A percentile compares a stretch with the other conserved stretches of the same genome.
Evolutionary conservation across 2,797 vertebrate genomes (phyloP).

Genomic region (Podargus strigoides): DNA sequence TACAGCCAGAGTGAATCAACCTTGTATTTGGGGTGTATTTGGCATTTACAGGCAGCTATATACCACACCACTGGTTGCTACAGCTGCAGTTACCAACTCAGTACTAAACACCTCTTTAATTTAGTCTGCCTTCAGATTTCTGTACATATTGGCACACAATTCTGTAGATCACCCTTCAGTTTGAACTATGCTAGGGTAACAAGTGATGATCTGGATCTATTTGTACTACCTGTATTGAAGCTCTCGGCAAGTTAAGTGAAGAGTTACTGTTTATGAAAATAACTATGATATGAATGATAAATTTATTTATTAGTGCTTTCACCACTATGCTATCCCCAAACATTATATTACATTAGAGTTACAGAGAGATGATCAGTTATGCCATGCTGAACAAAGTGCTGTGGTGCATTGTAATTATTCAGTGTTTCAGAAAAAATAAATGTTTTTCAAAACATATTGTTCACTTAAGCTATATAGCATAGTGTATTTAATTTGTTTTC

Average conservation of each 20-base stretch:
- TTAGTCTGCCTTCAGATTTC: neutral
- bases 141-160: rapidly evolving
- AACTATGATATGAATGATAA: neutral
- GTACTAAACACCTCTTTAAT: neutral
- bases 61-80: neutral
- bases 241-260: too few species aligned
- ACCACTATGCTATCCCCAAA: neutral
- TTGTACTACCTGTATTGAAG: neutral
- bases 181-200: neutral
- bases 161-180: neutral
- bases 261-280: neutral
- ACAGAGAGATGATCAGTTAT: neutral
- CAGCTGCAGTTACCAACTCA: neutral
- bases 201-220: neutral
- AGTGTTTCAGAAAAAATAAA: neutral
- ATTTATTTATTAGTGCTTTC: neutral
- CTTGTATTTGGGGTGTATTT: neutral
- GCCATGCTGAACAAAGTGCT: neutral
- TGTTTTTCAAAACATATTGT: neutral
- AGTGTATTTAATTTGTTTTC: neutral
- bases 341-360: neutral
- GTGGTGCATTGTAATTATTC: neutral
- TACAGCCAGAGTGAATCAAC: neutral
- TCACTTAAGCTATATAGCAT: neutral
- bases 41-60: neutral